A percentile compares a stretch with the other conserved stretches of the same genome.
phyloP scores from a whole-genome alignment of 2,797 vertebrate genomes.

The Taenioides sp. region DNA sequence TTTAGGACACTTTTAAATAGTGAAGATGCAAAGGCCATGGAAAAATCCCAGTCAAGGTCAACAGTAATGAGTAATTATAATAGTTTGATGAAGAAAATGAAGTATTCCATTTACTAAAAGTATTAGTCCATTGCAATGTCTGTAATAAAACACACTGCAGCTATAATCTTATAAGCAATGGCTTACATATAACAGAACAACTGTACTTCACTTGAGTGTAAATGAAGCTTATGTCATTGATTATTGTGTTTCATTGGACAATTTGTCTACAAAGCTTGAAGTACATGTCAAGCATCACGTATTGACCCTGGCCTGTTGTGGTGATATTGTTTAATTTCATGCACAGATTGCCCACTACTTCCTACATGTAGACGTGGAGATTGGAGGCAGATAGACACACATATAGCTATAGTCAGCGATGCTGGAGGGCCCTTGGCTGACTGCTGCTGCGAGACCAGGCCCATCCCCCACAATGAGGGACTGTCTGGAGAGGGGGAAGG shows the following conservation, averaged over 20 bases:
- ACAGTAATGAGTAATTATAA: background rate
- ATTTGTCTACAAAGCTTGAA: conserved; percentile 1
- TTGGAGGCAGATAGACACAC: conserved; percentile 57
- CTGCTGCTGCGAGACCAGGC: conserved; percentile 70
- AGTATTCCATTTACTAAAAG: no score
- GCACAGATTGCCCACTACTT: conserved; percentile 29
- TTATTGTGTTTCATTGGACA: conserved; percentile 1
- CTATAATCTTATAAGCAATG: background rate
- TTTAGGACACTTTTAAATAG: background rate
- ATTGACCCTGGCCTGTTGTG: conserved; percentile 8
- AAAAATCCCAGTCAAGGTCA: background rate
- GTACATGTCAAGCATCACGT: conserved; percentile 13
- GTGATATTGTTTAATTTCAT: conserved; percentile 44
- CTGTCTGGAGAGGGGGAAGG: conserved; percentile 78
- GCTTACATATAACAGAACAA: background rate
- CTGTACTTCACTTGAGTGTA: background rate
- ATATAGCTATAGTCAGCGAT: conserved; percentile 67
- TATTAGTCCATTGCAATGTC: background rate
- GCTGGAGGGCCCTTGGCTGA: conserved; percentile 72
- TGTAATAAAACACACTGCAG: background rate
- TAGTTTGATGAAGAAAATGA: background rate
- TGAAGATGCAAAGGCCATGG: no score
- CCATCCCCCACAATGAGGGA: conserved; percentile 70
- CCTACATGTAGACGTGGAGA: conserved; percentile 15
- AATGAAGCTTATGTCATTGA: conserved; percentile 12